Conservation (phyloP, 2,797 vertebrate genomes). For the Hippoglossus hippoglossus region DNA sequence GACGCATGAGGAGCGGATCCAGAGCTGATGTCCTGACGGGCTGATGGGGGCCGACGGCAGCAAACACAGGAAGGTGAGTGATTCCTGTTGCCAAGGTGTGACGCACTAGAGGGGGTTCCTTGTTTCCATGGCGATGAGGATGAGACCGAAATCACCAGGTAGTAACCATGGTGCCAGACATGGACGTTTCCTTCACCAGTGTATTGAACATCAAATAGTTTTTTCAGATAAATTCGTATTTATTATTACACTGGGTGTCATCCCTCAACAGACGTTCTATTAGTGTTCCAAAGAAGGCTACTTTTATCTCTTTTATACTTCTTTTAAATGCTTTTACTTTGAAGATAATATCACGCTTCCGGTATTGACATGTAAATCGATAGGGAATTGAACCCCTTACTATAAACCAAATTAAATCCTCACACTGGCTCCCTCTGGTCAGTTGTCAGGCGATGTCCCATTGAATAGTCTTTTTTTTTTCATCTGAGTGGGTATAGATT, state of each 20-base stretch:
- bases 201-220: background rate
- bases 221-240: no score
- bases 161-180: background rate
- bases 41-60: constrained; percentile 83
- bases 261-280: background rate
- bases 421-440: background rate
- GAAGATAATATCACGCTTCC: constrained; percentile 28
- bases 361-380: background rate
- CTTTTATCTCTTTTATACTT: background rate
- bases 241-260: background rate
- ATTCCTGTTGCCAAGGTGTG: constrained; percentile 45
- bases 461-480: background rate
- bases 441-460: background rate
- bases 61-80: constrained; percentile 80
- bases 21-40: constrained; percentile 45
- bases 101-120: constrained; percentile 43
- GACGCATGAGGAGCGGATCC: constrained; percentile 56
- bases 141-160: background rate
- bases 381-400: background rate
- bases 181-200: background rate
- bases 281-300: background rate
- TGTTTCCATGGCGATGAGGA: constrained; percentile 56
- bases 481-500: constrained; percentile 17
- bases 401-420: background rate
- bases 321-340: constrained; percentile 36